phyloP scores from a whole-genome alignment of 2,113 vertebrate species.

The Cavia aperea region DNA sequence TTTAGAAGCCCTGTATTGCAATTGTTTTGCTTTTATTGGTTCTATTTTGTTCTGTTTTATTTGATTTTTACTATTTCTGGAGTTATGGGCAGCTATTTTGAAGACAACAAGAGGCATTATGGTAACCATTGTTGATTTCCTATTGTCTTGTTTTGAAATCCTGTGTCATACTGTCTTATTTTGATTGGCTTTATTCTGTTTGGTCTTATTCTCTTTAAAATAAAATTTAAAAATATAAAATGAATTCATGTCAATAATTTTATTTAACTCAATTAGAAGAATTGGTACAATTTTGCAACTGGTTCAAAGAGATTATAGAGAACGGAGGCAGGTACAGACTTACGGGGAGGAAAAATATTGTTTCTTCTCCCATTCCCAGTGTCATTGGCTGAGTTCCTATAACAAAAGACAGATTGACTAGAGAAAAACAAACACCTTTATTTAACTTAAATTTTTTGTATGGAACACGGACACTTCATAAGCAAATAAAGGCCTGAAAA shows the following conservation, averaged over 20 bases:
- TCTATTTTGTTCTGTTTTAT: no score
- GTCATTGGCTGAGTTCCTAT: no score
- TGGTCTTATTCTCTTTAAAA: no score
- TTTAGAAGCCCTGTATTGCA: no score
- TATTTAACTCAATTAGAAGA: slow-evolving; percentile 15
- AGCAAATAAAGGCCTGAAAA: background rate
- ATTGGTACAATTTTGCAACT: background rate
- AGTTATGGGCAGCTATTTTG: no score
- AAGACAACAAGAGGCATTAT: no score
- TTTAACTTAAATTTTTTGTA: background rate
- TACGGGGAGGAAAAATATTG: background rate
- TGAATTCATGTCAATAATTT: background rate
- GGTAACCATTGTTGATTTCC: no score
- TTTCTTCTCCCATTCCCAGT: background rate
- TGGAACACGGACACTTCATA: background rate
- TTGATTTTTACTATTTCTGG: no score
- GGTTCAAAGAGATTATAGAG: background rate
- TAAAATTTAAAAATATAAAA: background rate
- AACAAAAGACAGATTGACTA: background rate
- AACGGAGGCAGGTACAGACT: background rate
- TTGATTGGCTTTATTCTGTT: no score
- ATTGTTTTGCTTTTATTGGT: no score
- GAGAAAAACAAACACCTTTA: background rate
- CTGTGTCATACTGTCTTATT: no score
- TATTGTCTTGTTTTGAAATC: no score